Conservation (phyloP, 2,113 vertebrate genomes). For the Colistium nudipinnis region DNA sequence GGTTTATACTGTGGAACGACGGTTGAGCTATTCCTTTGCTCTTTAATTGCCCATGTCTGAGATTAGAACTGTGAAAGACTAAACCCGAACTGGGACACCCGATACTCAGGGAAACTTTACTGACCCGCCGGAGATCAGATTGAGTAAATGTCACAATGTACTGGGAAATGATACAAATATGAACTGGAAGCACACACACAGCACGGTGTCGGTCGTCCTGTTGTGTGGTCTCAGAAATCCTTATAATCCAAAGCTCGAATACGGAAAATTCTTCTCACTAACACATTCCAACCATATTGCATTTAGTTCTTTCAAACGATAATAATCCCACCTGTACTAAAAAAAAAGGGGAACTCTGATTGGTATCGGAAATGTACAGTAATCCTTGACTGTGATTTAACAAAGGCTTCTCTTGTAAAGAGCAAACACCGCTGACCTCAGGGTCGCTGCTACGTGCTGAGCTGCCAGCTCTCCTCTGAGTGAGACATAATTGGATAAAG, state of each 20-base stretch:
- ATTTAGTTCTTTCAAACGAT: not conserved
- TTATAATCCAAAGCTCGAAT: conserved; percentile 4
- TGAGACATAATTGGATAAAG: conserved; percentile 42
- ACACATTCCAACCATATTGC: not conserved
- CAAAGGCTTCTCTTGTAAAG: not conserved
- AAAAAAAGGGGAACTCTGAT: not conserved
- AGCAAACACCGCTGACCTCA: not conserved
- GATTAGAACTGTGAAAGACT: not conserved
- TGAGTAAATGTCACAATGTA: conserved; percentile 3
- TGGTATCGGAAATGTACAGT: not conserved
- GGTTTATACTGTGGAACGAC: no score
- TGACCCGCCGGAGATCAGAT: conserved; percentile 1
- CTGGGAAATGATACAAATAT: conserved; percentile 4
- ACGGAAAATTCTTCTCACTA: not conserved
- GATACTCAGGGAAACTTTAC: conserved; percentile 1
- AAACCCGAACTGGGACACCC: not conserved
- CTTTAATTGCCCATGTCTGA: no score
- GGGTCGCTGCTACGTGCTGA: conserved; percentile 12
- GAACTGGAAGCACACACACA: no score
- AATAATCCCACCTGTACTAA: conserved; percentile 11
- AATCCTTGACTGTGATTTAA: not conserved
- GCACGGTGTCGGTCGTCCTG: not conserved
- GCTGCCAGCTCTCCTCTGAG: conserved; percentile 5
- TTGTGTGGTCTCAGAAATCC: conserved; percentile 1
- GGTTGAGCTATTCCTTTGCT: no score